phyloP scores from a whole-genome alignment of 2,113 vertebrate species.

The Procavia capensis region DNA sequence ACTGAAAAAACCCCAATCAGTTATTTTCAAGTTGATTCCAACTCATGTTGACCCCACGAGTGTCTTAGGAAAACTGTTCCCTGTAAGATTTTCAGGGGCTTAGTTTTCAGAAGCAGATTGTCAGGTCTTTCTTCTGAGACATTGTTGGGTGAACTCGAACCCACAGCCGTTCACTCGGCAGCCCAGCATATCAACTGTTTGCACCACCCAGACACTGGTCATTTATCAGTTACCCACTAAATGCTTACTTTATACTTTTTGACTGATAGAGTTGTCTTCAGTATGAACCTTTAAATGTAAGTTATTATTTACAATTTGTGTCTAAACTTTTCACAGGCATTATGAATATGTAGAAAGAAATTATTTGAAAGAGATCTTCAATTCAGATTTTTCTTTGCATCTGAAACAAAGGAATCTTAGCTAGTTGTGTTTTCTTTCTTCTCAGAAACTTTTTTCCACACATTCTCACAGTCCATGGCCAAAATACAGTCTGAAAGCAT shows the following conservation, averaged over 20 bases:
- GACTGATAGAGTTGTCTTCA: not conserved
- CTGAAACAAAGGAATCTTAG: conserved; percentile 30
- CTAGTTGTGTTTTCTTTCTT: not conserved
- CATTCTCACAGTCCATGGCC: not conserved
- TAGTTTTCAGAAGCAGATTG: not conserved
- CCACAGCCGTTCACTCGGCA: not conserved
- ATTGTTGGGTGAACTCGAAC: not conserved
- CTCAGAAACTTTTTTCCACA: not conserved
- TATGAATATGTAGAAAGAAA: not conserved
- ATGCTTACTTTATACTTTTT: conserved; percentile 15
- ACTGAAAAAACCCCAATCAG: too few species aligned
- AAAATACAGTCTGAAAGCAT: conserved; percentile 26
- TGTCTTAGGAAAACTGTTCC: too few species aligned
- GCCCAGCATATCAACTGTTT: too few species aligned
- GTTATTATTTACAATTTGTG: not conserved
- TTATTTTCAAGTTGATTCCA: too few species aligned
- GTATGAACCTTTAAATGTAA: conserved; percentile 34
- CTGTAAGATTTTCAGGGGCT: too few species aligned
- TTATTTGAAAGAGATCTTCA: not conserved
- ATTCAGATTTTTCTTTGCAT: not conserved
- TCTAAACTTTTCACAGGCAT: not conserved
- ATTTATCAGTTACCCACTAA: not conserved
- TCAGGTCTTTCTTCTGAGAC: not conserved
- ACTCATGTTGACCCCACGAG: too few species aligned
- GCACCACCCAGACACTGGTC: not conserved